These are phyloP conservation scores for Antheraea mylitta DNA, from an alignment of 1,140 invertebrate species.

Conservation along the genomic window DNA sequence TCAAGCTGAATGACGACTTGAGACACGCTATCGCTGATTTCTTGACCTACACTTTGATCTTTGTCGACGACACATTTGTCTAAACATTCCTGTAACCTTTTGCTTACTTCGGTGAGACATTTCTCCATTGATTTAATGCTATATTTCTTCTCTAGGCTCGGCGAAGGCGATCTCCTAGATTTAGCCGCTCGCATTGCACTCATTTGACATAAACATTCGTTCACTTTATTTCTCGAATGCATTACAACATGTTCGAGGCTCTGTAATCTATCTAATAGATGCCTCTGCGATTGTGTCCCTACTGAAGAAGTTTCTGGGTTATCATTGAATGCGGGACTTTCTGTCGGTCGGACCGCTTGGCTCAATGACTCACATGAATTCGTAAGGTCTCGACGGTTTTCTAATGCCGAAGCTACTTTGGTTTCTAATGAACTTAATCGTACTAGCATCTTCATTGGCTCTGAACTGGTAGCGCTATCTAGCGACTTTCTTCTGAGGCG, in stretches of 20 bases:
- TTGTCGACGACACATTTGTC: conserved; percentile 77
- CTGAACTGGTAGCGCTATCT: conserved; percentile 86
- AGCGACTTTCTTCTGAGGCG: conserved; percentile 85
- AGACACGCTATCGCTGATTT: conserved; percentile 80
- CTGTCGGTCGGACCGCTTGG: conserved; percentile 53
- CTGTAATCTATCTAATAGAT: conserved; percentile 79
- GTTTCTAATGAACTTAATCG: conserved; percentile 86
- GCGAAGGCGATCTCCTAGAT: conserved; percentile 79
- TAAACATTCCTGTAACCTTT: conserved; percentile 79
- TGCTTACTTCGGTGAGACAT: conserved; percentile 79
- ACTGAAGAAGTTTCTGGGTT: conserved; percentile 53
- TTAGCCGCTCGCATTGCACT: conserved; percentile 78
- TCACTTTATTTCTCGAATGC: conserved; percentile 77
- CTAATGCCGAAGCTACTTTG: conserved; percentile 82
- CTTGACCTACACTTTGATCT: conserved; percentile 60
- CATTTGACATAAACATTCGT: conserved; percentile 78
- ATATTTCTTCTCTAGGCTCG: conserved; percentile 80
- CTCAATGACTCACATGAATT: conserved; percentile 79
- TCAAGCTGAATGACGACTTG: conserved; percentile 83
- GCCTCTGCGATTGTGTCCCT: conserved; percentile 69
- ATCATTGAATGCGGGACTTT: conserved; percentile 55
- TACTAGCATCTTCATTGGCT: conserved; percentile 88
- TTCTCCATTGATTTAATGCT: conserved; percentile 80
- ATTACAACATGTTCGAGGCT: conserved; percentile 80
- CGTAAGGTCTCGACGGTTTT: conserved; percentile 71